A percentile compares a stretch with the other conserved stretches of the same genome.
Conservation (phyloP, 2,113 vertebrate genomes). For the Burhinus oedicnemus region DNA sequence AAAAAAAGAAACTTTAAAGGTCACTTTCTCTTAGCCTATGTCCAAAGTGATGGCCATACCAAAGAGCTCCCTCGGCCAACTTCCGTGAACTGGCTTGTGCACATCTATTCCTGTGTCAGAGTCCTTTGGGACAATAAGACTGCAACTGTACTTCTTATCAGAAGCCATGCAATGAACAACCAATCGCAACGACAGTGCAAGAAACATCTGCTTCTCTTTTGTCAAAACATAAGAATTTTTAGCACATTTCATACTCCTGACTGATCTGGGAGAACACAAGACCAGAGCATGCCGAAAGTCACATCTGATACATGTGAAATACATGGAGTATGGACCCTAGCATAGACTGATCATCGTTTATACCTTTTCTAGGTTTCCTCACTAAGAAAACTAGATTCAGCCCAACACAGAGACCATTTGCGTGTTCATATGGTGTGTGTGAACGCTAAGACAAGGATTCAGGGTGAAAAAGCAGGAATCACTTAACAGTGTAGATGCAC, state of each 20-base stretch:
- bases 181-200: background rate
- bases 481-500: background rate
- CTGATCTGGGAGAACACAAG: background rate
- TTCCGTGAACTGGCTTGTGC: background rate
- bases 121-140: background rate
- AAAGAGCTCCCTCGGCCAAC: background rate
- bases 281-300: background rate
- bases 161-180: background rate
- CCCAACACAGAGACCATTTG: background rate
- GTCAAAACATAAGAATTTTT: background rate
- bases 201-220: background rate
- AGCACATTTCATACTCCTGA: background rate
- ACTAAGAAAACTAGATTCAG: background rate
- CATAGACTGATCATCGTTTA: background rate
- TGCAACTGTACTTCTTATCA: background rate
- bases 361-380: background rate
- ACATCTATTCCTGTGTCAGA: background rate
- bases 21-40: background rate
- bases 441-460: background rate
- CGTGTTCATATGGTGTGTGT: accelerated
- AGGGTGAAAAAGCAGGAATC: background rate
- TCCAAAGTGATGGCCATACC: background rate
- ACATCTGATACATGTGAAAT: background rate
- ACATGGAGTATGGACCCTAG: background rate
- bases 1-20: background rate